Evolutionary conservation across 2,113 vertebrate genomes (phyloP).

Genomic region (Alectura lathami): DNA sequence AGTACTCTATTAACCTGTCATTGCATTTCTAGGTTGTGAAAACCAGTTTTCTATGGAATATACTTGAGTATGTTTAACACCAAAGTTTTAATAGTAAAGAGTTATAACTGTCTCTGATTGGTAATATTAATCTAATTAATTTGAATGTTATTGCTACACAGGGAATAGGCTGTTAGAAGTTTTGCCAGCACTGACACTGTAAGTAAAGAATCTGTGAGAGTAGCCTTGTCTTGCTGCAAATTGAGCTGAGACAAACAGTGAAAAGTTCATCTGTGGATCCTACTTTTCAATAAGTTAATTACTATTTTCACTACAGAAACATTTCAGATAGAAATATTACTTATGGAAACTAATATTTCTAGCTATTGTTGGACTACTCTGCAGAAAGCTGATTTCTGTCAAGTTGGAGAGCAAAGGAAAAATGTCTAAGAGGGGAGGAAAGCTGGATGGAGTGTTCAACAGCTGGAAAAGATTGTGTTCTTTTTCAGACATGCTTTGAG

Average conservation of each 20-base stretch:
- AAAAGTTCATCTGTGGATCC: background rate
- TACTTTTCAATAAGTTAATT: background rate
- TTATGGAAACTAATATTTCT: background rate
- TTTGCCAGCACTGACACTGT: background rate
- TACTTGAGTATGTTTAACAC: accelerated
- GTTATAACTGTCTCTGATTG: background rate
- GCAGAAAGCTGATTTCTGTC: background rate
- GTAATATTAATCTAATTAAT: background rate
- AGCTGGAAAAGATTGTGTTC: background rate
- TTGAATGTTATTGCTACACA: background rate
- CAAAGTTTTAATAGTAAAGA: background rate
- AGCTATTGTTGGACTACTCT: background rate
- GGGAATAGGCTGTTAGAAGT: background rate
- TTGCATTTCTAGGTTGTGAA: background rate
- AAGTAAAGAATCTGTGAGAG: background rate
- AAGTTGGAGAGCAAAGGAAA: background rate
- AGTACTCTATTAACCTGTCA: background rate
- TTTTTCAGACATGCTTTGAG: background rate
- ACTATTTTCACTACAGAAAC: background rate
- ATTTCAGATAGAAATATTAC: background rate
- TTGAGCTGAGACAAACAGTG: background rate
- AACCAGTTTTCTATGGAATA: accelerated
- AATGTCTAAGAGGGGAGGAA: background rate
- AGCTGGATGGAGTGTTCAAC: background rate
- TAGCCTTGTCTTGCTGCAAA: background rate